Evolutionary conservation across 2,888 invertebrate genomes (phyloP).

Genomic region (Pseudococcus viburni): DNA sequence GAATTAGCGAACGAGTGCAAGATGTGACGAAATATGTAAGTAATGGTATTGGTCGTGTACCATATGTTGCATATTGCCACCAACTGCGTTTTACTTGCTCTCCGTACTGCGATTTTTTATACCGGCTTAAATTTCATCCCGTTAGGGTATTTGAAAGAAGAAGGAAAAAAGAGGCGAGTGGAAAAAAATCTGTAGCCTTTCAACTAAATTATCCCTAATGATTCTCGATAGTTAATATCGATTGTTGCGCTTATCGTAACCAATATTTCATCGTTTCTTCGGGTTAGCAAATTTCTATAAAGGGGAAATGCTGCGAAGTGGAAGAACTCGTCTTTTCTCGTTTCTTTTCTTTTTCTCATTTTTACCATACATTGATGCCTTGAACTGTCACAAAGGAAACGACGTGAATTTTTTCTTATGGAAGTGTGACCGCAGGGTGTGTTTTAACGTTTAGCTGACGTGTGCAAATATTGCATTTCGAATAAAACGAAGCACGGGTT

Average conservation of each 20-base stretch:
- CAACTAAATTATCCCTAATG: neutral
- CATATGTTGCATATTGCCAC: slow-evolving; percentile 37
- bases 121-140: neutral
- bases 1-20: slow-evolving; percentile 22
- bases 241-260: neutral
- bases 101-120: neutral
- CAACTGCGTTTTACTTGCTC: slow-evolving; percentile 14
- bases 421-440: too few relatives aligned
- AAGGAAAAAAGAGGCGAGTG: neutral
- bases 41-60: slow-evolving; percentile 26
- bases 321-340: too few relatives aligned
- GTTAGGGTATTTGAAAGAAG: neutral
- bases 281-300: neutral
- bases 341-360: too few relatives aligned
- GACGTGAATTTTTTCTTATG: too few relatives aligned
- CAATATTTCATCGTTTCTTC: neutral
- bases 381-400: too few relatives aligned
- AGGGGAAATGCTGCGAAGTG: too few relatives aligned
- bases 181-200: neutral
- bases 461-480: too few relatives aligned
- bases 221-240: neutral
- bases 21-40: slow-evolving; percentile 34
- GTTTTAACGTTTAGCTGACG: too few relatives aligned
- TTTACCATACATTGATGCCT: too few relatives aligned
- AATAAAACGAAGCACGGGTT: too few relatives aligned